Evolutionary conservation across 2,797 vertebrate species (phyloP).

Genomic region (Characodon lateralis): DNA sequence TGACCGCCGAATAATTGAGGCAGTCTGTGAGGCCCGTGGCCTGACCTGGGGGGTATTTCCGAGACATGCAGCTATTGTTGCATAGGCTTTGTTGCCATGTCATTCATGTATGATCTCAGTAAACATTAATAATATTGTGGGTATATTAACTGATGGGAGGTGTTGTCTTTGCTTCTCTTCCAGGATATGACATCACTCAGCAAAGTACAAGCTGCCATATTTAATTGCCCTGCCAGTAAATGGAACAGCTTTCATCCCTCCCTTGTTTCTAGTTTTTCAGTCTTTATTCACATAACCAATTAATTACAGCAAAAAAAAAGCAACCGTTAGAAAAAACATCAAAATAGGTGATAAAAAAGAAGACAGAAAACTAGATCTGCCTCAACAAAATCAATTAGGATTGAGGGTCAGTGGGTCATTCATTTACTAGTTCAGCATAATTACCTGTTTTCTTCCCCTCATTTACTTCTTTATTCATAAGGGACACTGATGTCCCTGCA

Average conservation of each 20-base stretch:
- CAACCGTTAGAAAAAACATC: conserved; percentile 71
- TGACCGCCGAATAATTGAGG: conserved; percentile 54
- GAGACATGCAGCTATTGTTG: conserved; percentile 24
- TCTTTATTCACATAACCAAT: conserved; percentile 73
- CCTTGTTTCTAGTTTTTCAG: conserved; percentile 44
- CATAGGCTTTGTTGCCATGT: neutral
- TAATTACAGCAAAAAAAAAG: conserved; percentile 73
- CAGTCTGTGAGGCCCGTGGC: conserved; percentile 31
- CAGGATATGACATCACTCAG: conserved; percentile 65
- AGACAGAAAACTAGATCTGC: conserved; percentile 54
- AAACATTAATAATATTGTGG: conserved; percentile 47
- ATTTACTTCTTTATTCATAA: conserved; percentile 83
- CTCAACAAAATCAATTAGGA: conserved; percentile 82
- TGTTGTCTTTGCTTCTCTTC: conserved; percentile 51
- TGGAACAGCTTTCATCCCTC: conserved; percentile 43
- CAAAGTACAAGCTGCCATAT: conserved; percentile 42
- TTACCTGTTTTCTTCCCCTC: conserved; percentile 83
- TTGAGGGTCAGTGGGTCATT: conserved; percentile 80
- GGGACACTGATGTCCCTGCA: conserved; percentile 76
- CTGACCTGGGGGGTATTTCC: conserved; percentile 7
- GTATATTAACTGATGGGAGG: conserved; percentile 30
- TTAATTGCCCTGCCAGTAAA: conserved; percentile 61
- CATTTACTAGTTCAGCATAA: conserved; percentile 83
- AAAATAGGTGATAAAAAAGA: conserved; percentile 63
- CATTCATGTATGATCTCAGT: conserved; percentile 29